phyloP scores from a whole-genome alignment of 2,888 invertebrate species.

The Pristionchus maxplancki region DNA sequence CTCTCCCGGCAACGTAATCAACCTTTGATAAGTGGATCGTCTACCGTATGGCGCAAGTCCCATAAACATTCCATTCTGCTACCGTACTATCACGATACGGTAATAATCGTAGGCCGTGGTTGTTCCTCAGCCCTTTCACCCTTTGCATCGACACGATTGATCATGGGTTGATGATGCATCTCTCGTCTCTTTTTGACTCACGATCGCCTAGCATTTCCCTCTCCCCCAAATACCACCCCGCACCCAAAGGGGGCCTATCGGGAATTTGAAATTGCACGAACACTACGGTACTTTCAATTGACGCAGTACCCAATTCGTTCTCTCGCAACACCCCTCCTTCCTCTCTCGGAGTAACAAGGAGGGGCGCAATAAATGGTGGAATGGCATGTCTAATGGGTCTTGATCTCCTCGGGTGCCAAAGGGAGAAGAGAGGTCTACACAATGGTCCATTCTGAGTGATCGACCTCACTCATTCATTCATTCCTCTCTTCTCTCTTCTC shows the following conservation, averaged over 20 bases:
- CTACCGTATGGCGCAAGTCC: not conserved
- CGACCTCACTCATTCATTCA: slow-evolving; percentile 22
- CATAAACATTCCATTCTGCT: not conserved
- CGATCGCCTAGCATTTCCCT: slow-evolving; percentile 45
- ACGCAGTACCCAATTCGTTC: not conserved
- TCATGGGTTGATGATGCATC: slow-evolving; percentile 39
- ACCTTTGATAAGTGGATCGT: slow-evolving; percentile 6
- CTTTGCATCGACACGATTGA: slow-evolving; percentile 38
- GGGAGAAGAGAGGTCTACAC: not conserved
- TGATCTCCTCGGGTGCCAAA: slow-evolving; percentile 34
- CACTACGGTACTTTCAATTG: not conserved
- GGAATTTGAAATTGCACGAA: slow-evolving; percentile 25
- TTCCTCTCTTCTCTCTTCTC: not conserved
- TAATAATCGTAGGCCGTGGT: slow-evolving; percentile 25
- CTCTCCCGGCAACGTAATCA: not conserved
- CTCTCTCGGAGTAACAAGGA: slow-evolving; percentile 6
- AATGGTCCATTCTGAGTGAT: slow-evolving; percentile 40
- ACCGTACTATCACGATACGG: not conserved
- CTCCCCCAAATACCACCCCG: slow-evolving; percentile 35
- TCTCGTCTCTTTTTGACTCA: slow-evolving; percentile 42
- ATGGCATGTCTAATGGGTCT: slow-evolving; percentile 42
- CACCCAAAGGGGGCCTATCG: slow-evolving; percentile 15
- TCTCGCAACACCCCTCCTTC: not conserved
- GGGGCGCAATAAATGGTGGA: slow-evolving; percentile 14
- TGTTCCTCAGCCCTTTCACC: not conserved